These are phyloP conservation scores for Callimorpha dominula DNA, from an alignment of 2,888 invertebrate species.

Conservation along the genomic window DNA sequence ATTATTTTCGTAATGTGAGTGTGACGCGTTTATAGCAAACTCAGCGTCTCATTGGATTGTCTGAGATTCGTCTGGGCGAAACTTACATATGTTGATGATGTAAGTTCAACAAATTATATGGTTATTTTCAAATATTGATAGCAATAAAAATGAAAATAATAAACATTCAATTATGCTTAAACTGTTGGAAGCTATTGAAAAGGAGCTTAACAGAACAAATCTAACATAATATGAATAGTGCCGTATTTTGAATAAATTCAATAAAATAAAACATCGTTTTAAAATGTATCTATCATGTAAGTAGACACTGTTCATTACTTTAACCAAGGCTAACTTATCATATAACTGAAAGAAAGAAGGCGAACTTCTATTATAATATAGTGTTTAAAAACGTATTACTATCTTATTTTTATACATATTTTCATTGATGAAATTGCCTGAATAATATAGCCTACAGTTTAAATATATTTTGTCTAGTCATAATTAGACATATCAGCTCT, in stretches of 20 bases:
- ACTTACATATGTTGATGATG: constrained; percentile 59
- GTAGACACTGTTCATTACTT: neutral
- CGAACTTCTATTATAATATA: constrained; percentile 9
- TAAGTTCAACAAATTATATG: constrained; percentile 50
- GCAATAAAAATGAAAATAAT: neutral
- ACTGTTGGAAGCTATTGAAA: neutral
- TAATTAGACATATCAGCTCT: no score
- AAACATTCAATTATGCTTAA: neutral
- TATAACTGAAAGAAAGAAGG: constrained; percentile 11
- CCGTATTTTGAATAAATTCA: neutral
- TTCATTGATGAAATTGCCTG: neutral
- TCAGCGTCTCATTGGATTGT: constrained; percentile 65
- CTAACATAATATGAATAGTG: neutral
- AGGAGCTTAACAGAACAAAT: neutral
- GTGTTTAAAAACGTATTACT: constrained; percentile 8
- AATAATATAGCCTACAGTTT: neutral
- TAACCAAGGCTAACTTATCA: constrained; percentile 1
- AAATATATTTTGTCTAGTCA: neutral
- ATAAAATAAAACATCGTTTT: neutral
- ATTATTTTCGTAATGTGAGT: constrained; percentile 60
- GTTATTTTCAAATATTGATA: neutral
- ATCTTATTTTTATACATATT: neutral
- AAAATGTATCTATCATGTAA: neutral
- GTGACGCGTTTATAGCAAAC: constrained; percentile 60
- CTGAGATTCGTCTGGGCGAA: constrained; percentile 65